Evolutionary conservation across 2,888 invertebrate species (phyloP).

Genomic region (Acronicta leporina): DNA sequence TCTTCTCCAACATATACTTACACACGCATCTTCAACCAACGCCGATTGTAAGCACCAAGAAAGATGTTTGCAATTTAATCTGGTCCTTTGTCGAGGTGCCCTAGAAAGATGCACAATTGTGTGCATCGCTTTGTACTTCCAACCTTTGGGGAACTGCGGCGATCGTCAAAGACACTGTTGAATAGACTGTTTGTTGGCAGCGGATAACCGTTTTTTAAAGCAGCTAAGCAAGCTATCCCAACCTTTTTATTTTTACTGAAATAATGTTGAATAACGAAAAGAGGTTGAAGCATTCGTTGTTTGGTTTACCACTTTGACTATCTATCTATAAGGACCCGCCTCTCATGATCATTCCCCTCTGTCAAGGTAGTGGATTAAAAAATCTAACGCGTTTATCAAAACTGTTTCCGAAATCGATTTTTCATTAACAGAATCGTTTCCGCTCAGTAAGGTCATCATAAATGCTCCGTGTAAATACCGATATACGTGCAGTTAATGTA

Average conservation of each 20-base stretch:
- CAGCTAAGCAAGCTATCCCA: conserved; percentile 6
- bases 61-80: conserved; percentile 47
- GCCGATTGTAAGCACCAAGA: conserved; percentile 11
- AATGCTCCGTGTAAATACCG: too few species aligned
- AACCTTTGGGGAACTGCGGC: conserved; percentile 39
- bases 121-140: conserved; percentile 29
- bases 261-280: conserved; percentile 6
- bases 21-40: conserved; percentile 23
- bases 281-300: not conserved
- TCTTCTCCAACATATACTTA: conserved; percentile 16
- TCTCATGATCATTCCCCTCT: too few species aligned
- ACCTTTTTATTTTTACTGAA: conserved; percentile 16
- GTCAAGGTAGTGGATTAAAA: too few species aligned
- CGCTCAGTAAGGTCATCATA: too few species aligned
- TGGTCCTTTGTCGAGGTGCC: conserved; percentile 35
- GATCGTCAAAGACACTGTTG: conserved; percentile 43
- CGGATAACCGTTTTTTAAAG: conserved; percentile 40
- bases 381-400: too few species aligned
- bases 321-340: too few species aligned
- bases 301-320: not conserved
- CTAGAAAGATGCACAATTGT: conserved; percentile 48
- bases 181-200: conserved; percentile 26
- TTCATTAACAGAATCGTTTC: too few species aligned
- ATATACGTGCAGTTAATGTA: too few species aligned
- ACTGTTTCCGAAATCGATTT: too few species aligned